Evolutionary conservation across 2,113 vertebrate species (phyloP).

Genomic region (Callopanchax toddi): DNA sequence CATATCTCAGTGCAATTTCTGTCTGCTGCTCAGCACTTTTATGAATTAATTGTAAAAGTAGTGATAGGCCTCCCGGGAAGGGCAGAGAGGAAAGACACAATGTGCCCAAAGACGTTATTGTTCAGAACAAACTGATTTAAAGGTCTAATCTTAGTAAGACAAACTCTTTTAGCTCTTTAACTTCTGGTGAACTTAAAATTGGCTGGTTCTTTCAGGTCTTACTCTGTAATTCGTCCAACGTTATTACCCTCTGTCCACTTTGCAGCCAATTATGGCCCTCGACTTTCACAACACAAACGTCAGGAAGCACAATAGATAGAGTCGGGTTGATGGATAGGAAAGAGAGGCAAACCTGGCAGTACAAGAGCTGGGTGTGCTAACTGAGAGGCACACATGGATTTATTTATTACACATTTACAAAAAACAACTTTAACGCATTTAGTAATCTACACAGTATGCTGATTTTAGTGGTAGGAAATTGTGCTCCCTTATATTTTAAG

Average conservation of each 20-base stretch:
- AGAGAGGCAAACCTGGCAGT: background rate
- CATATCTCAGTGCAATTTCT: slow-evolving; percentile 45
- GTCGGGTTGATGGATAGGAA: background rate
- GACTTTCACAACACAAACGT: slow-evolving; percentile 51
- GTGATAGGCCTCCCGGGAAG: slow-evolving; percentile 50
- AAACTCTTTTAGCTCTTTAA: slow-evolving; percentile 18
- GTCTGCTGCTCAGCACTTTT: slow-evolving; percentile 59
- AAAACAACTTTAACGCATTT: no score
- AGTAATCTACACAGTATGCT: no score
- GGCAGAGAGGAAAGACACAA: slow-evolving; percentile 44
- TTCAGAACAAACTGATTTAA: slow-evolving; percentile 31
- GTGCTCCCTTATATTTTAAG: no score
- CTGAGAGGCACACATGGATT: slow-evolving; percentile 17
- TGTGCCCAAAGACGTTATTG: slow-evolving; percentile 29
- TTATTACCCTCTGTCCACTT: slow-evolving; percentile 36
- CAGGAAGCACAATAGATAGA: slow-evolving; percentile 14
- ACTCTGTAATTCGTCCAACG: slow-evolving; percentile 49
- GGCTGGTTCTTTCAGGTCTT: slow-evolving; percentile 22
- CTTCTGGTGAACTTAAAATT: slow-evolving; percentile 42
- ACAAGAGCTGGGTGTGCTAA: slow-evolving; percentile 5
- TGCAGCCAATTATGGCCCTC: slow-evolving; percentile 35
- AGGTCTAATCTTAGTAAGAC: slow-evolving; percentile 24
- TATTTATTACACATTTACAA: no score
- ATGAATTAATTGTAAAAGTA: slow-evolving; percentile 38
- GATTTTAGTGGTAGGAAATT: no score